Evolutionary conservation across 2,888 invertebrate species (phyloP), one percentile per base, ranked within the genome.

Genomic region (Notocelia uddmanniana): DNA sequence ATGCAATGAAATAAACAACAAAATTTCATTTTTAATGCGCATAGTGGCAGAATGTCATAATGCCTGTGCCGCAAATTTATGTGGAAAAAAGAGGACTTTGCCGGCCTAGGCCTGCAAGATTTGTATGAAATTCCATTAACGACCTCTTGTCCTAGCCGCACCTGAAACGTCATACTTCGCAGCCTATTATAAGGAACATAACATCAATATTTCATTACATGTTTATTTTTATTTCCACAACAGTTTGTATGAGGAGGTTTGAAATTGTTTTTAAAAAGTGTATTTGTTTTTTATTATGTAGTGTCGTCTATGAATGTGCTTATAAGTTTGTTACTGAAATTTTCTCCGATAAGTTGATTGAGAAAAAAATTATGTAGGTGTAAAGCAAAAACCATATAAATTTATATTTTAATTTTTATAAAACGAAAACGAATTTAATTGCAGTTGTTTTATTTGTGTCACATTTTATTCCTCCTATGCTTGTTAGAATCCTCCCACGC

Each of bases 351-450:
- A 41, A 41, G 6, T 23, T 52, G 3, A 19, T 52, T 21, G 52
- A 52, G 21, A 52, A 13, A 37, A 26, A n/a, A 52, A 41, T 15
- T 41, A 41, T 41, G 41, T 41, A 41, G 57, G 70, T 41, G 19
- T 21, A 8, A 26, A n/a, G n/a, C n/a, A n/a, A n/a, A 23, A 62
- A 23, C 9, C 3, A 26, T 26, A 45, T 48, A n/a, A 23, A 48
- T n/a, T n/a, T 5, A 26, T 48, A 45, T 48, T 41, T 41, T 15
- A 41, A 62, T 13, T 60, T 60, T 60, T 60, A 41, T 45, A 62
- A 31, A 31, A 26, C n/a, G 3, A 63, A 50, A 63, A 9, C n/a
- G 6, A 52, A 21, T 64, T 19, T 64, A 19, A 13, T 34, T 31
- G 15, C 8, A 19, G n/a, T 50, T 8, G 19, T 31, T 50, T 54